Percentiles rank a stretch among this genome's conserved stretches.
Evolutionary conservation across 2,797 vertebrate genomes (phyloP).

Genomic region (Amblyopsis hoosieri): DNA sequence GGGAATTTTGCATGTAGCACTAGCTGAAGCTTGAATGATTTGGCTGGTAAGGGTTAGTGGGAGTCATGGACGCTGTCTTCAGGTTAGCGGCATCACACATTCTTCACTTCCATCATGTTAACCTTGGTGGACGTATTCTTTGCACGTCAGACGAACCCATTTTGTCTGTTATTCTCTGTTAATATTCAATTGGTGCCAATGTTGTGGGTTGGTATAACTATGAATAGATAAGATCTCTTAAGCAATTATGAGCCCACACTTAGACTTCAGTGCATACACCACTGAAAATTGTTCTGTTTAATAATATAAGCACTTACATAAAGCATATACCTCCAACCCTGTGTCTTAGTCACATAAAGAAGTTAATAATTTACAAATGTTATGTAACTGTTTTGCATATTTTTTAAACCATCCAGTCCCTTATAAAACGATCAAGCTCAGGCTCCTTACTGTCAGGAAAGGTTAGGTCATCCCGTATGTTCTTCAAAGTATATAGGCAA

Average conservation of each 20-base stretch:
- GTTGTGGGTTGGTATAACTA: slow-evolving; percentile 67
- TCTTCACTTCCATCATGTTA: background rate
- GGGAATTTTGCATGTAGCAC: too few relatives aligned
- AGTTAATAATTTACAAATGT: slow-evolving; percentile 79
- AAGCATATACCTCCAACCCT: slow-evolving; percentile 75
- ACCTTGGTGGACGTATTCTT: background rate
- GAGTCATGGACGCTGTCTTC: background rate
- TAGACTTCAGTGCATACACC: slow-evolving; percentile 67
- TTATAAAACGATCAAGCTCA: slow-evolving; percentile 52
- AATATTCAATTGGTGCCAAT: slow-evolving; percentile 66
- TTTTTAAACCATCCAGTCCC: slow-evolving; percentile 65
- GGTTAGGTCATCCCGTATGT: slow-evolving; percentile 1
- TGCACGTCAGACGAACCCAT: slow-evolving; percentile 35
- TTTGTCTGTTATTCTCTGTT: slow-evolving; percentile 32
- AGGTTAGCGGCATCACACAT: background rate
- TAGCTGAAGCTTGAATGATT: too few relatives aligned
- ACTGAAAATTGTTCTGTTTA: slow-evolving; percentile 77
- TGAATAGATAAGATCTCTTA: slow-evolving; percentile 75
- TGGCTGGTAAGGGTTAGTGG: too few relatives aligned
- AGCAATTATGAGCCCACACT: slow-evolving; percentile 79
- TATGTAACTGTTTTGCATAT: slow-evolving; percentile 80
- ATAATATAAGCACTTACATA: slow-evolving; percentile 81
- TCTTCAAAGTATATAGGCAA: slow-evolving; percentile 11
- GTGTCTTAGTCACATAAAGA: slow-evolving; percentile 78
- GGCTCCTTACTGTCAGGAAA: slow-evolving; percentile 8